Percentiles rank a stretch among this genome's conserved stretches.
These are phyloP conservation scores for Acleris literana DNA, from an alignment of 2,888 invertebrate species.

Conservation along the genomic window DNA sequence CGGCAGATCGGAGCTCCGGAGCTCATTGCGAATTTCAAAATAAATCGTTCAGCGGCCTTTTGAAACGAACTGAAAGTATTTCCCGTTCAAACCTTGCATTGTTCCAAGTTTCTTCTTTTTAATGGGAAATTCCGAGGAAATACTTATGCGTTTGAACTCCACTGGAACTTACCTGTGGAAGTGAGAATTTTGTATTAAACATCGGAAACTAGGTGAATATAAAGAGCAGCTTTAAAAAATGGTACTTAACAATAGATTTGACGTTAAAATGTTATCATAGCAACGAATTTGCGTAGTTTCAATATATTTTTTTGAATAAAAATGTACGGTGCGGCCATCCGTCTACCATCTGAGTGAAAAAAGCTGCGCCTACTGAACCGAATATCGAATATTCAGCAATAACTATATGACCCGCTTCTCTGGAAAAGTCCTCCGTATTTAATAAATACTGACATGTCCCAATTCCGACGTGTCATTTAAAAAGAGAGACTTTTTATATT, in stretches of 20 bases:
- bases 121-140: constrained; percentile 57
- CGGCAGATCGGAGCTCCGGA: constrained; percentile 23
- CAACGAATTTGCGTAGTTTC: too few relatives aligned
- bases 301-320: constrained; percentile 3
- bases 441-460: constrained; percentile 18
- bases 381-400: constrained; percentile 28
- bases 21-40: constrained; percentile 40
- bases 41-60: constrained; percentile 43
- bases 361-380: constrained; percentile 14
- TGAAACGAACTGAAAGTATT: constrained; percentile 49
- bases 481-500: background rate
- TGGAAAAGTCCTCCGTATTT: constrained; percentile 14
- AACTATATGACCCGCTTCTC: constrained; percentile 22
- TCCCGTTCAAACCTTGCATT: constrained; percentile 50
- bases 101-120: constrained; percentile 57
- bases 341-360: constrained; percentile 22
- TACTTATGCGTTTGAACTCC: constrained; percentile 53
- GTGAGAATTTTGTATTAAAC: constrained; percentile 44
- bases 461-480: constrained; percentile 6
- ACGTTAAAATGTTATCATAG: too few relatives aligned
- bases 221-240: too few relatives aligned
- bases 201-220: background rate
- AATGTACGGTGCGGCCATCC: constrained; percentile 10
- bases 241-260: too few relatives aligned
- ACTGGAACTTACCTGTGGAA: constrained; percentile 68